Conservation (phyloP, 2,113 vertebrate genomes). For the Sander vitreus region DNA sequence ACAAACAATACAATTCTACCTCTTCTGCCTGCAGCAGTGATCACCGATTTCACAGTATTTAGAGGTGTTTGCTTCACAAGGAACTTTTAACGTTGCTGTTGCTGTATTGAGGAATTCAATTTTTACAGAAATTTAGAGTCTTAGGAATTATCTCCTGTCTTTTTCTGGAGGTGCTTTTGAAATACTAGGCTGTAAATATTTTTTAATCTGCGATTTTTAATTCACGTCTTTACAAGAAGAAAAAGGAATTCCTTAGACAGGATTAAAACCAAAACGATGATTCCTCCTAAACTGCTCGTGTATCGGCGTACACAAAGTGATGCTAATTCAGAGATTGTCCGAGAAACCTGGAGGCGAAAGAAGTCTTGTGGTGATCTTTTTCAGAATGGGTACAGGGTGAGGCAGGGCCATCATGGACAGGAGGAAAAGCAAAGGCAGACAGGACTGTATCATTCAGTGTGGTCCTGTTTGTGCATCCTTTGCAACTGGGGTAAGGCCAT, state of each 20-base stretch:
- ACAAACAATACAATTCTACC: neutral
- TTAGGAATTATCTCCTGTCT: conserved; percentile 4
- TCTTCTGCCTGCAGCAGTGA: conserved; percentile 3
- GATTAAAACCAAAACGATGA: conserved; percentile 82
- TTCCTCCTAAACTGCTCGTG: conserved; percentile 90
- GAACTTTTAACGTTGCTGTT: neutral
- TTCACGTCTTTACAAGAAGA: conserved; percentile 3
- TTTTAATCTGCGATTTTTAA: conserved; percentile 20
- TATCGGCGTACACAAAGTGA: conserved; percentile 82
- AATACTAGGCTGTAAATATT: neutral
- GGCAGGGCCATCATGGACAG: conserved; percentile 70
- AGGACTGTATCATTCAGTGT: conserved; percentile 80
- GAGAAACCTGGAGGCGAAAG: conserved; percentile 84
- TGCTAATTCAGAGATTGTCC: conserved; percentile 70
- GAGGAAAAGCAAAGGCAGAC: conserved; percentile 82
- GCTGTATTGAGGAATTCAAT: neutral
- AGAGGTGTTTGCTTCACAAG: neutral
- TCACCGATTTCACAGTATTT: conserved; percentile 5
- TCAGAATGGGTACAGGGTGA: conserved; percentile 92
- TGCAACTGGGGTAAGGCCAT: conserved; percentile 90
- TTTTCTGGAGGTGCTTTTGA: conserved; percentile 28
- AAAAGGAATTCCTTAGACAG: conserved; percentile 6
- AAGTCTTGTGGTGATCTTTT: conserved; percentile 93
- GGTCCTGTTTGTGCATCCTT: conserved; percentile 83
- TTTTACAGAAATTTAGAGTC: neutral